These are phyloP conservation scores for Aphelenchoides fujianensis DNA, from an alignment of 1,140 invertebrate genomes.

Conservation along the genomic window DNA sequence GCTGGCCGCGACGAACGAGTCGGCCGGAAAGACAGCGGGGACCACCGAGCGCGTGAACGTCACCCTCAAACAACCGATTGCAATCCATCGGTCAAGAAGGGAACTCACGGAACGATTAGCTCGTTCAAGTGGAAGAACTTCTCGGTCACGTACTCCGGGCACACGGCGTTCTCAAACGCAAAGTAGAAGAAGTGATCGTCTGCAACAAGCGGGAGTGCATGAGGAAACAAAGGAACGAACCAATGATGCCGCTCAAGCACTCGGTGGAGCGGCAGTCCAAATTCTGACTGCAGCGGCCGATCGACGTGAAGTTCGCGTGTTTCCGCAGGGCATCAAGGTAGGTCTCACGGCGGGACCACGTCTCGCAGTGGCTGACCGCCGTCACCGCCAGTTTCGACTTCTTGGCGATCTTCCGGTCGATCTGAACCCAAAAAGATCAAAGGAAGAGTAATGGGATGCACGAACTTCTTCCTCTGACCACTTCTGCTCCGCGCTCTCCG, in stretches of 20 bases:
- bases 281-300: neutral
- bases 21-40: neutral
- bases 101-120: conserved; percentile 11
- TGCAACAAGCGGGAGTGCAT: neutral
- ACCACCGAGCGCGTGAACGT: neutral
- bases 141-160: conserved; percentile 48
- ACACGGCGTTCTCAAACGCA: conserved; percentile 70
- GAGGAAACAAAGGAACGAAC: neutral
- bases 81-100: too few species aligned
- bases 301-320: neutral
- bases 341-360: neutral
- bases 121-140: conserved; percentile 29
- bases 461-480: conserved; percentile 1
- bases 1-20: neutral
- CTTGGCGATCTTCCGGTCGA: neutral
- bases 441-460: neutral
- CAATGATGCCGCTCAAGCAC: neutral
- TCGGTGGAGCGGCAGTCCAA: neutral
- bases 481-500: neutral
- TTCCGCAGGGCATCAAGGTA: neutral
- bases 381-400: neutral
- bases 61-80: too few species aligned
- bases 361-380: conserved; percentile 4
- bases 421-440: neutral
- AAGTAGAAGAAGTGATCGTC: conserved; percentile 71